phyloP scores from a whole-genome alignment of 2,888 invertebrate species.

The Leptarthrus brevirostris region DNA sequence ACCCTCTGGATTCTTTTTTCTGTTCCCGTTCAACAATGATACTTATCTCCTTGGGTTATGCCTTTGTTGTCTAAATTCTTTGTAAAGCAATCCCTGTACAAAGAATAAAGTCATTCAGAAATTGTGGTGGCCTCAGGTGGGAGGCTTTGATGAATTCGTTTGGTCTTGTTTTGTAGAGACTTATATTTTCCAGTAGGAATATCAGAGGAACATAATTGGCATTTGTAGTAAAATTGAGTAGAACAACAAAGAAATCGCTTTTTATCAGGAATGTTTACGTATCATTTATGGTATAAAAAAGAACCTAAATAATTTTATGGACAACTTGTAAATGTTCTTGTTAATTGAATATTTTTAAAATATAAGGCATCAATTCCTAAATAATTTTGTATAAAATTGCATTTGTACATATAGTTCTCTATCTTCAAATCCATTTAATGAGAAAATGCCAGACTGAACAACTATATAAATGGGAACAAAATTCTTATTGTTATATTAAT shows the following conservation, averaged over 20 bases:
- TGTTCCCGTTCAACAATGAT: not conserved
- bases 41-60: constrained; percentile 7
- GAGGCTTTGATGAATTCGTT: constrained; percentile 31
- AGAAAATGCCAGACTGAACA: no score
- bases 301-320: no score
- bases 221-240: not conserved
- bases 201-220: not conserved
- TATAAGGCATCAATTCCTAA: no score
- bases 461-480: no score
- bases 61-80: constrained; percentile 5
- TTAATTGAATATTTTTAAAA: no score
- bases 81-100: not conserved
- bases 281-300: not conserved
- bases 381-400: no score
- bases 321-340: no score
- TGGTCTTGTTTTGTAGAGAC: constrained; percentile 16
- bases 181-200: not conserved
- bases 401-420: no score
- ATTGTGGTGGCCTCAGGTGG: constrained; percentile 2
- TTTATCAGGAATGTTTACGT: no score
- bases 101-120: not conserved
- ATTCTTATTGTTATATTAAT: no score
- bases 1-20: not conserved
- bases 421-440: no score
- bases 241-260: not conserved